Evolutionary conservation across 2,888 invertebrate species (phyloP).

Genomic region (Endotricha flammealis): DNA sequence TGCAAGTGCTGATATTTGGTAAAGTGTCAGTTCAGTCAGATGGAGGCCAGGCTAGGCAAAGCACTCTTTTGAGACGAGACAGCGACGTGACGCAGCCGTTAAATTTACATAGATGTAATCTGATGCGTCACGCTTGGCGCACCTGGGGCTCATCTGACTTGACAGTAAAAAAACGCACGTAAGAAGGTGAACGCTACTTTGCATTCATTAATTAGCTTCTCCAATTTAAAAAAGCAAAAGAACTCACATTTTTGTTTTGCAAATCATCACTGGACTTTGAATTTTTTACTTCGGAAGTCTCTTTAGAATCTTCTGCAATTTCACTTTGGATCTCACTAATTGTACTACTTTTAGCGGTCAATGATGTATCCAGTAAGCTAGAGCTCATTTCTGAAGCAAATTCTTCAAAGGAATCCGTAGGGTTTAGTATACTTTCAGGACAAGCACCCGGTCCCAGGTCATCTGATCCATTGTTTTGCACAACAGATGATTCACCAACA

Average conservation of each 20-base stretch:
- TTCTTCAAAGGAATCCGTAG: constrained; percentile 84
- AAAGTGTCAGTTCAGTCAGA: too few relatives aligned
- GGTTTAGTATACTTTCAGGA: constrained; percentile 82
- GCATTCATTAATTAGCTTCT: too few relatives aligned
- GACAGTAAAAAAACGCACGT: too few relatives aligned
- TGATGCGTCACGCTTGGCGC: too few relatives aligned
- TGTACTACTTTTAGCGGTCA: constrained; percentile 75
- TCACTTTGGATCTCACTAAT: constrained; percentile 80
- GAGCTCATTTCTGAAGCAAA: constrained; percentile 82
- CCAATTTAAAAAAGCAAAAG: constrained; percentile 11
- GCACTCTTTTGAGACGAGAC: too few relatives aligned
- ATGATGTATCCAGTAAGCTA: constrained; percentile 77
- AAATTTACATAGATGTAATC: too few relatives aligned
- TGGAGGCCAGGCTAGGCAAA: too few relatives aligned
- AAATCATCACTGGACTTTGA: constrained; percentile 61
- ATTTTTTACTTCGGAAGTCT: constrained; percentile 38
- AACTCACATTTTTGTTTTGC: constrained; percentile 58
- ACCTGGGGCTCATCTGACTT: too few relatives aligned
- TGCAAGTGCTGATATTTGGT: too few relatives aligned
- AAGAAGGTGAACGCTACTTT: too few relatives aligned
- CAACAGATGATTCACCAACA: constrained; percentile 26
- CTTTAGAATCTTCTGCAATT: constrained; percentile 53
- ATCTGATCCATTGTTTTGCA: constrained; percentile 36
- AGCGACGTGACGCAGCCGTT: too few relatives aligned
- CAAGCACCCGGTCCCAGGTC: constrained; percentile 68